Conservation (phyloP, 2,113 vertebrate species). For the crab-eating macaque (Macaca fascicularis) region T2T-MFA8v1.1 NC_088375.1:59209001-59209500, state of each 20-base stretch:
- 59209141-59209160: conserved; percentile 65
- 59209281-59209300: conserved; percentile 46
- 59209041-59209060: background rate
- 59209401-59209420: background rate
- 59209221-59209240: conserved; percentile 75
- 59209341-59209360: conserved; percentile 43
- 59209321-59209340: conserved; percentile 41
- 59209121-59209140: background rate
- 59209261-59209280: conserved; percentile 49
- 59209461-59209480: background rate
- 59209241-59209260: conserved; percentile 71
- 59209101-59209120: conserved; percentile 56
- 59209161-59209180: conserved; percentile 49
- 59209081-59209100: conserved; percentile 39
- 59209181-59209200: conserved; percentile 72
- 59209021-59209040: conserved; percentile 5
- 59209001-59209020: conserved; percentile 1
- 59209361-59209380: conserved; percentile 59
- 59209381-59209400: conserved; percentile 42
- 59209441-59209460: background rate
- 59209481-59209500: background rate
- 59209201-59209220: conserved; percentile 76
- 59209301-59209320: conserved; percentile 72
- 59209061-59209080: conserved; percentile 34
- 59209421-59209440: background rate